Conservation (phyloP, 2,888 invertebrate genomes). For the Anarsia innoxiella region DNA sequence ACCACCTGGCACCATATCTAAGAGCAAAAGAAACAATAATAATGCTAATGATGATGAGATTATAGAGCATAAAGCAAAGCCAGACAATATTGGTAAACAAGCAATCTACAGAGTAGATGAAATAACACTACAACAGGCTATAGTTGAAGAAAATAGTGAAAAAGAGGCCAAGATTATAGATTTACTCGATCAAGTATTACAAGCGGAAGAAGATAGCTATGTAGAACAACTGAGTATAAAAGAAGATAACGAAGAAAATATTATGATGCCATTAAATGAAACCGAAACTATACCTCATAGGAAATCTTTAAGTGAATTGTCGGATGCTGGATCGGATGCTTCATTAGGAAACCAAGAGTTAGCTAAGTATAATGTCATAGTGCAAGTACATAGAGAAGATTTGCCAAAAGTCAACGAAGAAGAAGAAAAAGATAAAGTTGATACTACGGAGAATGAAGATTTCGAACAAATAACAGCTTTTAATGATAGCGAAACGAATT, state of each 20-base stretch:
- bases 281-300: conserved; percentile 35
- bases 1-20: conserved; percentile 50
- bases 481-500: conserved; percentile 52
- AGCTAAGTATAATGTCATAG: conserved; percentile 74
- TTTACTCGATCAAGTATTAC: conserved; percentile 61
- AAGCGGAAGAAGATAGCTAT: conserved; percentile 66
- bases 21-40: conserved; percentile 32
- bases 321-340: conserved; percentile 63
- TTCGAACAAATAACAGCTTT: conserved; percentile 15
- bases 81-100: too few relatives aligned
- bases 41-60: conserved; percentile 19
- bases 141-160: conserved; percentile 54
- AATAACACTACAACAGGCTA: conserved; percentile 42
- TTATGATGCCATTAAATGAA: conserved; percentile 14
- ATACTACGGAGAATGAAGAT: conserved; percentile 12
- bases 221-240: conserved; percentile 48
- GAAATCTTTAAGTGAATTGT: conserved; percentile 56
- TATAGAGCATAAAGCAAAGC: conserved; percentile 23
- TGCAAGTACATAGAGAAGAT: conserved; percentile 75
- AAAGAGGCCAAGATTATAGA: conserved; percentile 69
- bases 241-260: conserved; percentile 35
- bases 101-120: conserved; percentile 31
- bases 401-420: conserved; percentile 56
- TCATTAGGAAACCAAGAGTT: conserved; percentile 57
- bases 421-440: conserved; percentile 28